Base-by-base conservation (phyloP, 1,140 invertebrate genomes). In the Dendrolimus kikuchii region DNA sequence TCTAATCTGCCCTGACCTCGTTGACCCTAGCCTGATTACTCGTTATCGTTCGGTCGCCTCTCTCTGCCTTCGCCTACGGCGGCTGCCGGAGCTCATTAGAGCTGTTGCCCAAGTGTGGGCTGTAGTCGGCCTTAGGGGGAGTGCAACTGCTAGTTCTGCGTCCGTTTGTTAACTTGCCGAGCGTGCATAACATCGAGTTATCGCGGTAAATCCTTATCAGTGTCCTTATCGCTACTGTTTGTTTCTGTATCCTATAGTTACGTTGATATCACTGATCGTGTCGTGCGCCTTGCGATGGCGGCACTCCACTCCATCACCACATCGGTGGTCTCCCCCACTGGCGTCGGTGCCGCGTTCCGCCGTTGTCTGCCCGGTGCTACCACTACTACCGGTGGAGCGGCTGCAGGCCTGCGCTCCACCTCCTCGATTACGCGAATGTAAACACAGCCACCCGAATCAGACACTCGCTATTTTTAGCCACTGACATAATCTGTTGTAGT, bases 171-270 rank as follows among this genome's bases (percentile, higher is more conserved):
- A 47, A 57, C 60, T 60, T 65, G 55, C 23, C 23, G 23, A 3
- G 59, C 40, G 58, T 47, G 54, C 57, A 57, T 58, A 58, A 62
- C 59, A 64, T 57, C 62, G 43, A 52, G 59, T 62, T 75, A 79
- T 77, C 71, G 66, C 62, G 74, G 77, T 74, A 64, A 69, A 65
- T 66, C 67, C 66, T 81, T 80, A 79, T 81, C 76, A 67, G 53
- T 60, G 53, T 56, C 50, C 67, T 75, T 81, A 80, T 80, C 77
- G 71, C 72, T 67, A 71, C 77, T 72, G 78, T 76, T 77, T 77
- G 74, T 72, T 71, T 73, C 73, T 75, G 63, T 77, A 74, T 76
- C 71, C 23, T 71, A 65, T 68, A 55, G 69, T 79, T 77, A 75
- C 67, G 74, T 77, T 57, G 46, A 53, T 46, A n/a, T n/a, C n/a